Percentiles rank a stretch among this genome's conserved stretches.
Conservation (phyloP, 2,888 invertebrate species). For the Aelia acuminata region DNA sequence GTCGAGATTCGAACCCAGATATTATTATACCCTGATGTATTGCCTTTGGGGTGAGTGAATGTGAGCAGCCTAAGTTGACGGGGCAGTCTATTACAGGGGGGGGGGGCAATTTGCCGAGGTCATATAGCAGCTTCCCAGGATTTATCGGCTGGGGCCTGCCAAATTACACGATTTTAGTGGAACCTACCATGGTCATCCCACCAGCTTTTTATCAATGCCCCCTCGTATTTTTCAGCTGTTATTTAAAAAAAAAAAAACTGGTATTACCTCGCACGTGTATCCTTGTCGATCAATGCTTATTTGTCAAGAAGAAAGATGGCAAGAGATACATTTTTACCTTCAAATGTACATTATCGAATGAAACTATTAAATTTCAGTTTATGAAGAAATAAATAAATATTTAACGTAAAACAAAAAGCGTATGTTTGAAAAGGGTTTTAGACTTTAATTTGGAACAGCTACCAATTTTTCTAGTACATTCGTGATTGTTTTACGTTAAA, state of each 20-base stretch:
- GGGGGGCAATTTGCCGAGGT: constrained; percentile 44
- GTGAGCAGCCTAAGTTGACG: constrained; percentile 37
- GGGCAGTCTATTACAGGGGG: constrained; percentile 30
- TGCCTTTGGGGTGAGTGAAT: constrained; percentile 27
- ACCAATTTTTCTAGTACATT: too few relatives aligned
- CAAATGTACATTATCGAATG: too few relatives aligned
- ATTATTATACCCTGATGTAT: constrained; percentile 3
- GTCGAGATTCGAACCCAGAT: not conserved
- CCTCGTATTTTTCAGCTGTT: not conserved
- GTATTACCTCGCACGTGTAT: not conserved
- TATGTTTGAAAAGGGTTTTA: too few relatives aligned
- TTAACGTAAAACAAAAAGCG: too few relatives aligned
- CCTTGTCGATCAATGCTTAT: too few relatives aligned
- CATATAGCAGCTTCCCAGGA: constrained; percentile 35
- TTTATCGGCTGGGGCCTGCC: constrained; percentile 41
- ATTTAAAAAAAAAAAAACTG: not conserved
- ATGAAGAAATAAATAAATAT: too few relatives aligned
- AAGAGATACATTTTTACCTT: too few relatives aligned
- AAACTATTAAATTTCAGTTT: too few relatives aligned
- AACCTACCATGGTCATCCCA: constrained; percentile 32
- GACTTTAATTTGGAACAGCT: too few relatives aligned
- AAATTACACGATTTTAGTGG: constrained; percentile 47
- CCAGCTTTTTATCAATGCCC: constrained; percentile 40
- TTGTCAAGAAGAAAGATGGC: too few relatives aligned
- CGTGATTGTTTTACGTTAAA: too few relatives aligned